Evolutionary conservation across 53 echinoderm and acorn worm genomes (phyloP).

Genomic region (Actinopyga echinites): DNA sequence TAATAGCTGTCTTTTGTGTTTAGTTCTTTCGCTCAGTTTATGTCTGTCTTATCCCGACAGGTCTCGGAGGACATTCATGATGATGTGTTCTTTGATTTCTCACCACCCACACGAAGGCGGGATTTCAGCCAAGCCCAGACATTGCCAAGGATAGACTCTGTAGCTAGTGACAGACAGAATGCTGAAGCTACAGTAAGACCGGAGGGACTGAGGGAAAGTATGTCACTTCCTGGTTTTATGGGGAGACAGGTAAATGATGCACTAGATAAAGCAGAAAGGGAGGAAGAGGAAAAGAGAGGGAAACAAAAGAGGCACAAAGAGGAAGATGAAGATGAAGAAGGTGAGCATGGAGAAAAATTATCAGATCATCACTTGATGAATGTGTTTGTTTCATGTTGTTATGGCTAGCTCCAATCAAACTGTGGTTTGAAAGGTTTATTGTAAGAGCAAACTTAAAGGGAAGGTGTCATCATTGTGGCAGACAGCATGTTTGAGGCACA

Average conservation of each 20-base stretch:
- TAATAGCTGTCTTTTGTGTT: neutral
- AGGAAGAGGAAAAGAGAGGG: neutral
- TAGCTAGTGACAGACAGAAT: conserved; percentile 40
- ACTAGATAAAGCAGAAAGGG: neutral
- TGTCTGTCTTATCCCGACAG: conserved; percentile 26
- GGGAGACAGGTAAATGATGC: conserved; percentile 2
- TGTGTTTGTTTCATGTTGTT: neutral
- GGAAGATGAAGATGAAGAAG: conserved; percentile 34
- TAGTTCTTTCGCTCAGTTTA: neutral
- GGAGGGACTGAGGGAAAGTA: conserved; percentile 51
- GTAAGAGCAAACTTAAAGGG: too few species aligned
- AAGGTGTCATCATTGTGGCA: too few species aligned
- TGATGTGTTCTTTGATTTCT: conserved; percentile 97
- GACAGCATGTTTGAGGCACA: too few species aligned
- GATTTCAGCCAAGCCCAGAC: neutral
- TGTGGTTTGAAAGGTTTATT: too few species aligned
- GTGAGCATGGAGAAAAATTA: neutral
- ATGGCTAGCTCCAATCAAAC: neutral
- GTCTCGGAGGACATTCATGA: conserved; percentile 81
- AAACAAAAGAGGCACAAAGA: neutral
- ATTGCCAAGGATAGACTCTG: conserved; percentile 40
- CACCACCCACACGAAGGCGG: conserved; percentile 75
- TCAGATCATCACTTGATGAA: neutral
- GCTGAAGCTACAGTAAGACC: conserved; percentile 44
- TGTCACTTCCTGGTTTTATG: conserved; percentile 60